These are phyloP conservation scores for Nebria brevicollis DNA, from an alignment of 2,888 invertebrate genomes.

Conservation along the genomic window DNA sequence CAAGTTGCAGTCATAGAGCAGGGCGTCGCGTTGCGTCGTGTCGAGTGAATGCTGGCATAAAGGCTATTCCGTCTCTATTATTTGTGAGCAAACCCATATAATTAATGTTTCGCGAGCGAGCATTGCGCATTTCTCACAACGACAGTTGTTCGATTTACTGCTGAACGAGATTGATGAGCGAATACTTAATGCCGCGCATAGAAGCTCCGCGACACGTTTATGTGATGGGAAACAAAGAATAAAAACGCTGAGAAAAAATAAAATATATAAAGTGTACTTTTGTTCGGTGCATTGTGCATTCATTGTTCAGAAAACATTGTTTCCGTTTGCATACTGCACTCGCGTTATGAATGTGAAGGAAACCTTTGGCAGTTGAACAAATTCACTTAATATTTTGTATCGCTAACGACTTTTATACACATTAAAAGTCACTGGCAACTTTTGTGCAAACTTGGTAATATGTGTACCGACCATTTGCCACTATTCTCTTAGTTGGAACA, in stretches of 20 bases:
- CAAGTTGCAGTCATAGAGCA: not conserved
- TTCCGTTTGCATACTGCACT: slow-evolving; percentile 30
- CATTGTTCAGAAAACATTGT: slow-evolving; percentile 35
- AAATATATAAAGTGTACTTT: slow-evolving; percentile 9
- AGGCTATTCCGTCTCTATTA: slow-evolving; percentile 44
- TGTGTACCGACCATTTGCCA: slow-evolving; percentile 35
- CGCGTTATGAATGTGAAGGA: slow-evolving; percentile 32
- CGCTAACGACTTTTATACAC: slow-evolving; percentile 30
- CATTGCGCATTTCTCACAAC: slow-evolving; percentile 40
- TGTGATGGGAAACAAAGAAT: not conserved
- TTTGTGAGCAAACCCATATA: slow-evolving; percentile 43
- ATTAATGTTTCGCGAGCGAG: slow-evolving; percentile 40
- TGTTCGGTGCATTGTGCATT: slow-evolving; percentile 32
- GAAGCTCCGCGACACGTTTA: slow-evolving; percentile 31
- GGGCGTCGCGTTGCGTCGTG: not conserved
- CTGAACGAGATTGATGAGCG: slow-evolving; percentile 45
- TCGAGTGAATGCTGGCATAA: slow-evolving; percentile 23
- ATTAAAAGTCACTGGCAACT: slow-evolving; percentile 12
- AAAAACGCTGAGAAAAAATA: not conserved
- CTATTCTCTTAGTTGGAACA: slow-evolving; percentile 35
- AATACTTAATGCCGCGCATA: slow-evolving; percentile 41
- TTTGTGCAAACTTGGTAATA: slow-evolving; percentile 34
- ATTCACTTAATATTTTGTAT: slow-evolving; percentile 42
- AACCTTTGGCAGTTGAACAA: slow-evolving; percentile 32
- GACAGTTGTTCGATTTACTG: slow-evolving; percentile 45